Evolutionary conservation across 2,888 invertebrate species (phyloP).

Genomic region (Ceriagrion tenellum): DNA sequence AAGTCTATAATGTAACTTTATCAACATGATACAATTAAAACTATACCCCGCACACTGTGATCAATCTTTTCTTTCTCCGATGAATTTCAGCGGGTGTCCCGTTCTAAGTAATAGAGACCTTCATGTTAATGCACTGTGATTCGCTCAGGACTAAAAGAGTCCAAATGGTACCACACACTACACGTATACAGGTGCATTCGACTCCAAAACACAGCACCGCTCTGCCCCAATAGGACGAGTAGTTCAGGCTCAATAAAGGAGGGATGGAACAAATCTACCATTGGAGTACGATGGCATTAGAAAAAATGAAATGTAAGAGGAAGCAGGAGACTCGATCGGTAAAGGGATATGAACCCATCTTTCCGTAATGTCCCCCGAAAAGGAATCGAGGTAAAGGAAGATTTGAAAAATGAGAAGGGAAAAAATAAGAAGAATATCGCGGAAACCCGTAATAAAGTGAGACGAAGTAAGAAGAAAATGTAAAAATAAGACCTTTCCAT

Average conservation of each 20-base stretch:
- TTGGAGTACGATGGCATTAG: not conserved
- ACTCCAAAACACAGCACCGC: not conserved
- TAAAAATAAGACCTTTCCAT: not conserved
- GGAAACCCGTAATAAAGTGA: slow-evolving; percentile 6
- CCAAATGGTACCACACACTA: too few relatives aligned
- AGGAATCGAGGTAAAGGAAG: not conserved
- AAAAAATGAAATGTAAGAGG: not conserved
- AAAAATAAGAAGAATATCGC: not conserved
- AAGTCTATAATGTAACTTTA: too few relatives aligned
- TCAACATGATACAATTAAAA: too few relatives aligned
- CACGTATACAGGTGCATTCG: not conserved
- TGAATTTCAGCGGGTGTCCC: too few relatives aligned
- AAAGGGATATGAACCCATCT: not conserved
- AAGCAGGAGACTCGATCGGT: not conserved
- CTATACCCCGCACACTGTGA: too few relatives aligned
- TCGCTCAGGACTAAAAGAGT: too few relatives aligned
- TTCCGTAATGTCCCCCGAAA: not conserved
- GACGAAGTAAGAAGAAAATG: not conserved
- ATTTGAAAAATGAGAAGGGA: not conserved
- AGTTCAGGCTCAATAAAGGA: not conserved
- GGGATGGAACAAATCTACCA: not conserved
- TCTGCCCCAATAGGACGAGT: not conserved
- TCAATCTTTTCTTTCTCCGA: too few relatives aligned
- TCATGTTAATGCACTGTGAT: too few relatives aligned
- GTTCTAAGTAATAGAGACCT: too few relatives aligned